Evolutionary conservation across 2,113 vertebrate species (phyloP), one percentile per base, ranked within the genome.

Genomic region (Nanorana parkeri): DNA sequence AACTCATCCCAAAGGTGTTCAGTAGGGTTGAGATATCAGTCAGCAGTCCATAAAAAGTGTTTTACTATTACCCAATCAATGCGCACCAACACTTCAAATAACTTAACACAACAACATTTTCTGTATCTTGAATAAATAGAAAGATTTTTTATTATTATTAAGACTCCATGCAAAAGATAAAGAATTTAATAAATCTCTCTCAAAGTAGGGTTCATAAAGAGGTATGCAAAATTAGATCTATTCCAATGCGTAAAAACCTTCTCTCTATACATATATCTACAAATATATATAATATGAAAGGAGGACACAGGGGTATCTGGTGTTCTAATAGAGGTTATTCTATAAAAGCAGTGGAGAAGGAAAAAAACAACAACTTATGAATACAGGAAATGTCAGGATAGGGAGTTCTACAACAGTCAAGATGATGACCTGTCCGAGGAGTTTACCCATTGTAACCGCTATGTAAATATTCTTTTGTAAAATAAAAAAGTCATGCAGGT

Each of bases 151-250:
- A n/a, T n/a, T 71, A 54, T 80, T 63, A 51, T 71, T 79, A 56
- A 79, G 66, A 68, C 10, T 47, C 73, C 78, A 81, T 81, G 78
- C 78, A 81, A 73, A 80, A 81, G 69, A 56, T 55, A 56, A 73
- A 73, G 41, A 72, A 32, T 64, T 72, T 81, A 72, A 60, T 68
- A 68, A 80, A 71, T 71, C 23, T 72, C 78, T 80, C 78, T 72
- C 47, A 10, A 72, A 29, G 23, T 73, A 55, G 36, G 68, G 64
- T 68, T 68, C 64, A 78, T 78, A 72, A 56, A 80, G 78, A 80
- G 36, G 78, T 63, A 73, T 72, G 78, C 23, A 81, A 81, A 81
- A 81, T 72, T 72, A 72, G 32, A 81, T 72, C 78, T 63, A 71
- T 71, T 54, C 68, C 28, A 51, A 64, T 32, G 29, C 78, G 55